Conservation (phyloP, 2,113 vertebrate genomes). For the rat (Rattus norvegicus) region DNA sequence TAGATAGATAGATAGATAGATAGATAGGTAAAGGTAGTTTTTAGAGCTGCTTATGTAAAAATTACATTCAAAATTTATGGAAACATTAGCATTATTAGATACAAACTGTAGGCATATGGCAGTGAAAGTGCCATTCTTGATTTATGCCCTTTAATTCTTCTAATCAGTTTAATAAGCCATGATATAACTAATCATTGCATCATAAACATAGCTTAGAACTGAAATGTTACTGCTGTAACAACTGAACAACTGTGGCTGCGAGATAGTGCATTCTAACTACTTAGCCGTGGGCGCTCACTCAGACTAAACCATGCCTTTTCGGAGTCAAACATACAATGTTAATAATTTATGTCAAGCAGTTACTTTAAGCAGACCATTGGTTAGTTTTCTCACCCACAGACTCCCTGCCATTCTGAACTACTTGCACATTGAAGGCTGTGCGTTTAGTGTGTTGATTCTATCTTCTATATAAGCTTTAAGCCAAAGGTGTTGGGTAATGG, state of each 20-base stretch:
- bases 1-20: neutral
- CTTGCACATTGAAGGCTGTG: neutral
- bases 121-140: neutral
- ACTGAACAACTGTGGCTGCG: neutral
- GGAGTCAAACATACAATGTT: neutral
- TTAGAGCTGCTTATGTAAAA: neutral
- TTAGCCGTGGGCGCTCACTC: neutral
- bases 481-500: neutral
- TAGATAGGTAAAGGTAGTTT: neutral
- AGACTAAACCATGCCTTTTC: neutral
- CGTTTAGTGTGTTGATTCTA: neutral
- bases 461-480: neutral
- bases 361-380: neutral
- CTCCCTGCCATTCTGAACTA: neutral
- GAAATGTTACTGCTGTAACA: neutral
- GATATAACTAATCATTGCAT: neutral
- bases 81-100: neutral
- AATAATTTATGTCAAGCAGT: neutral
- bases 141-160: constrained; percentile 38
- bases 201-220: constrained; percentile 1
- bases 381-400: neutral
- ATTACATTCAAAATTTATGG: neutral
- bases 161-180: neutral
- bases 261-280: neutral
- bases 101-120: neutral